A percentile compares a stretch with the other conserved stretches of the same genome.
Evolutionary conservation across 2,113 vertebrate species (phyloP).

Genomic region (Felis chaus): DNA sequence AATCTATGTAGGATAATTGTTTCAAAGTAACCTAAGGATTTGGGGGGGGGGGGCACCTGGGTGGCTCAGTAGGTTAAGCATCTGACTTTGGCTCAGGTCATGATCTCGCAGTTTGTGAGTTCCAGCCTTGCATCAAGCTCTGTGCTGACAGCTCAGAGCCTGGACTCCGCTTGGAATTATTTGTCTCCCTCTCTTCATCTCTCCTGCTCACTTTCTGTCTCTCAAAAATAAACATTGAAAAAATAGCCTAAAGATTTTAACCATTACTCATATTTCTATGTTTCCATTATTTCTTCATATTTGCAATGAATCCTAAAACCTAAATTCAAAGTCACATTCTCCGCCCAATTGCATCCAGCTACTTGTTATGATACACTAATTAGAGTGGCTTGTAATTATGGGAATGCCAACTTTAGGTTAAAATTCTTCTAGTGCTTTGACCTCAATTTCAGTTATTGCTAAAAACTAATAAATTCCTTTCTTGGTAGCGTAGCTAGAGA

Average conservation of each 20-base stretch:
- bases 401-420: neutral
- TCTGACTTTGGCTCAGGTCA: no score
- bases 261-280: neutral
- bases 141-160: no score
- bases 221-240: neutral
- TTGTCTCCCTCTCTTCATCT: no score
- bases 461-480: neutral
- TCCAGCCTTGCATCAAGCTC: no score
- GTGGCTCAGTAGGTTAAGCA: no score
- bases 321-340: neutral
- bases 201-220: no score
- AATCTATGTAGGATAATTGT: neutral
- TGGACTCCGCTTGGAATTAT: no score
- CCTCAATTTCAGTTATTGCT: neutral
- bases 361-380: neutral
- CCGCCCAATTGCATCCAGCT: neutral
- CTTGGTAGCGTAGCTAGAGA: neutral
- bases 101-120: no score
- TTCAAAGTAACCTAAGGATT: neutral
- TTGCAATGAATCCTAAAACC: neutral
- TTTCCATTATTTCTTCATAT: neutral
- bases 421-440: neutral
- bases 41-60: no score
- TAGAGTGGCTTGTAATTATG: neutral
- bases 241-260: neutral